Base-by-base conservation (phyloP, 1,140 invertebrate genomes). In the Ylistrum balloti region DNA sequence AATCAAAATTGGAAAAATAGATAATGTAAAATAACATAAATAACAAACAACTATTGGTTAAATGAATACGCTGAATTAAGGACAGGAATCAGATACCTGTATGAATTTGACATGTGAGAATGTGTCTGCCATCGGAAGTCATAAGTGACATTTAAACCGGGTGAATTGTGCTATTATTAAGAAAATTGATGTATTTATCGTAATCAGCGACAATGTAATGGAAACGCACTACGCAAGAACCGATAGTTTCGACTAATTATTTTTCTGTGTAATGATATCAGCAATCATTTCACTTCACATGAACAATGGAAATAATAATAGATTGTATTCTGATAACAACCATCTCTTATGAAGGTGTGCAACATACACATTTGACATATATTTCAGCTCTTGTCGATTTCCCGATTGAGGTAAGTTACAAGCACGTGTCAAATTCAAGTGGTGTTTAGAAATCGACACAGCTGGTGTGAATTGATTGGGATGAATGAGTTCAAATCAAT, bases 381-480 rank as follows among this genome's bases (percentile, higher is more conserved):
- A 74, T 74, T 74, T 9, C 22, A 9, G 5, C 22, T 11, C 56
- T 74, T 17, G 56, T 74, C n/a, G 45, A 48, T 48, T 17, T 48
- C 13, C 11, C 15, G 45, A 48, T 48, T 48, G 11, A 48, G 35
- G 35, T 38, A 38, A 38, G 45, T 48, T 48, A 48, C 45, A 48
- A 74, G n/a, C 56, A 11, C 56, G 56, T 74, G 56, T 74, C 56
- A 74, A 28, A 28, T 74, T 74, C 56, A 74, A 74, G 22, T 74
- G 45, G 45, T 48, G 22, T 48, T 48, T 48, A 48, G 56, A 74
- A 74, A n/a, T 74, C 56, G 56, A 74, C 56, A 74, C 56, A 74
- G 56, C 56, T 74, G 56, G 56, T 74, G 56, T 28, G n/a, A 28
- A 28, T 74, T 74, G 56, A 74, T 74, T 74, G n/a, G n/a, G 56